Conservation (phyloP, 2,797 vertebrate species). For the Octomys mimax region DNA sequence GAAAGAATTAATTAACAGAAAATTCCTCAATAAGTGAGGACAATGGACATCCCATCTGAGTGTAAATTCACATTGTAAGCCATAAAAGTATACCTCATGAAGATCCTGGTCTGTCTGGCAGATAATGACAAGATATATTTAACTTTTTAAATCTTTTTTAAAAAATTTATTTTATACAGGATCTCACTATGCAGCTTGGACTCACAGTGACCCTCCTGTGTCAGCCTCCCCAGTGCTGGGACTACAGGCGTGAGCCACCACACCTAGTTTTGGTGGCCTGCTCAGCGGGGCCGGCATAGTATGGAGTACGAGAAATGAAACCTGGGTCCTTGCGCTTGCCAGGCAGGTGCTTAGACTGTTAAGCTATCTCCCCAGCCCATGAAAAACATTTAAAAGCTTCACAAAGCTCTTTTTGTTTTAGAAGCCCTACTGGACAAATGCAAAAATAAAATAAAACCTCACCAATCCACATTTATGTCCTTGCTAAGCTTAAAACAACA, state of each 20-base stretch:
- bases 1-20: conserved; percentile 53
- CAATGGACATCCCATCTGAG: conserved; percentile 24
- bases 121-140: conserved; percentile 45
- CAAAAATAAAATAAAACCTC: not conserved
- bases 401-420: conserved; percentile 58
- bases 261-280: too few species aligned
- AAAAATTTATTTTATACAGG: too few species aligned
- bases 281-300: too few species aligned
- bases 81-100: conserved; percentile 38
- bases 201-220: too few species aligned
- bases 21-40: conserved; percentile 11
- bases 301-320: too few species aligned
- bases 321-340: too few species aligned
- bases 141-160: too few species aligned
- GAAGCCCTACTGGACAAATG: conserved; percentile 65
- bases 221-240: too few species aligned
- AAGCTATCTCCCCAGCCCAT: not conserved
- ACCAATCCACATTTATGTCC: not conserved
- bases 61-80: conserved; percentile 35
- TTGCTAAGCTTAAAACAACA: conserved; percentile 69
- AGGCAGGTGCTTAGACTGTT: too few species aligned
- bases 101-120: not conserved
- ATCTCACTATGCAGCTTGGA: too few species aligned
- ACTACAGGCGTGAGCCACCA: too few species aligned
- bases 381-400: conserved; percentile 32